These are phyloP conservation scores for Papilio dardanus DNA, from an alignment of 1,140 invertebrate species.

Conservation along the genomic window DNA sequence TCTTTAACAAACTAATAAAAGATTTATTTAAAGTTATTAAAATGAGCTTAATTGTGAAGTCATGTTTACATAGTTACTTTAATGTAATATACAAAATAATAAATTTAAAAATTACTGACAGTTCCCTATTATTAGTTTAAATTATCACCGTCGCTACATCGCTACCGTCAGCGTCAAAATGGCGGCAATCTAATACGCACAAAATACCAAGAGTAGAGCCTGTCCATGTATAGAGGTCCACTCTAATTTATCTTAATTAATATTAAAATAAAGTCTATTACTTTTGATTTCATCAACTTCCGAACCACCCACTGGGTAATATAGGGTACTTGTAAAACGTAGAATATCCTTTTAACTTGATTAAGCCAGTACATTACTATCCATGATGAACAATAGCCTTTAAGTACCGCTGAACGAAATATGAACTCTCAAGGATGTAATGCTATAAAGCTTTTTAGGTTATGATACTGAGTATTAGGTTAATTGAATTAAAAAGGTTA, in stretches of 20 bases:
- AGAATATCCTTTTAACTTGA: slow-evolving; percentile 1
- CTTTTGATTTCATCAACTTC: not conserved
- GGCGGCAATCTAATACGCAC: too few relatives aligned
- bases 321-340: not conserved
- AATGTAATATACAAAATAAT: too few relatives aligned
- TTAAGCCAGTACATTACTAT: not conserved
- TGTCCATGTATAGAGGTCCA: too few relatives aligned
- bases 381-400: slow-evolving; percentile 5
- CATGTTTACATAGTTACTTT: too few relatives aligned
- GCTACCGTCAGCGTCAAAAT: too few relatives aligned
- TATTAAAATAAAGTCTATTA: not conserved
- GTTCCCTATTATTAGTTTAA: too few relatives aligned
- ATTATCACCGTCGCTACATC: too few relatives aligned
- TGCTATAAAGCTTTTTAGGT: not conserved
- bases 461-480: not conserved
- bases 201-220: too few relatives aligned
- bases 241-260: too few relatives aligned
- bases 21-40: too few relatives aligned
- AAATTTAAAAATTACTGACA: too few relatives aligned
- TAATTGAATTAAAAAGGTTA: not conserved
- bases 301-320: not conserved
- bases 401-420: not conserved
- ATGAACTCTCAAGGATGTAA: not conserved
- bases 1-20: not conserved
- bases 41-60: too few relatives aligned